Conservation (phyloP, 37 sponge, comb jelly and placozoan species). For the Hormiphora californensis region DNA sequence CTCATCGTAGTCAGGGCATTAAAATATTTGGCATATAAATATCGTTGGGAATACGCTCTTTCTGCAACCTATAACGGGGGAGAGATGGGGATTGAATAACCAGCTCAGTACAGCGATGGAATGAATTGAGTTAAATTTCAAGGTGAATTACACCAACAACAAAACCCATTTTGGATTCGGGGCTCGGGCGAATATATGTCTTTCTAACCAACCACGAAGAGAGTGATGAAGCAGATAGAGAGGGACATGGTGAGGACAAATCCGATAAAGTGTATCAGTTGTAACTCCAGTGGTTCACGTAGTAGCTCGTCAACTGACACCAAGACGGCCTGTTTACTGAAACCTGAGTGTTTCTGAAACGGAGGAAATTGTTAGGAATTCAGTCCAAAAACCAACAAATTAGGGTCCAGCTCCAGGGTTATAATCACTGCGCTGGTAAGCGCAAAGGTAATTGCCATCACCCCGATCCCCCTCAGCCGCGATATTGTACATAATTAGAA, state of each 20-base stretch:
- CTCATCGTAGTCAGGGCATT: constrained; percentile 53
- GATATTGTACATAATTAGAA: no score
- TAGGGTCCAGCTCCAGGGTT: no score
- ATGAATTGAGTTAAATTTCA: not conserved
- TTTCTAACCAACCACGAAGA: constrained; percentile 40
- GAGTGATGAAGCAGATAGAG: constrained; percentile 50
- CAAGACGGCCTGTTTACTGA: not conserved
- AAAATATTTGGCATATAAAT: constrained; percentile 36
- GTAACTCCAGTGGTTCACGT: constrained; percentile 3
- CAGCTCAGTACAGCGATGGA: not conserved
- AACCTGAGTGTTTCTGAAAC: not conserved
- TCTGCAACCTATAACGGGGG: constrained; percentile 14
- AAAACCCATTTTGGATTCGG: no score
- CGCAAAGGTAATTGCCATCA: no score
- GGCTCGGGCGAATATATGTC: not conserved
- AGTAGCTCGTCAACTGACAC: not conserved
- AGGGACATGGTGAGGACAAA: constrained; percentile 43
- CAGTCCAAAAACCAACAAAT: no score
- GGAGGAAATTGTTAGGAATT: not conserved
- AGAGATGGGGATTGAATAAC: not conserved
- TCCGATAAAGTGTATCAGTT: constrained; percentile 30
- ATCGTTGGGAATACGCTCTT: constrained; percentile 13
- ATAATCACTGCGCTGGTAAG: no score
- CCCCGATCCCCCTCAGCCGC: no score
- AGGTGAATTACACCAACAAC: not conserved